Evolutionary conservation across 2,888 invertebrate genomes (phyloP).

Genomic region (Theretra japonica): DNA sequence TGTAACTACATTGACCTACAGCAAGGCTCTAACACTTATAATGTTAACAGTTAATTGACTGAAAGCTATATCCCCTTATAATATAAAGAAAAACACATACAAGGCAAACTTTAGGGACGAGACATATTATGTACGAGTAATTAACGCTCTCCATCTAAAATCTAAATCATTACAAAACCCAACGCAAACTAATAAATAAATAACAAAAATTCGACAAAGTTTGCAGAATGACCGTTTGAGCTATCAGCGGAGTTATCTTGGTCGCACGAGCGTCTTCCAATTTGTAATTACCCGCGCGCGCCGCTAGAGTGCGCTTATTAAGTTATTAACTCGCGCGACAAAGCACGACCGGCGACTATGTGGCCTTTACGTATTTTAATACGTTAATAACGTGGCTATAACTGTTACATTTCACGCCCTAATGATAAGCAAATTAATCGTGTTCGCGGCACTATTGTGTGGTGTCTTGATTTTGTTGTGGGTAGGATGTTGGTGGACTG

Average conservation of each 20-base stretch:
- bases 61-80: no score
- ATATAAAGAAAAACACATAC: no score
- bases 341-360: conserved; percentile 34
- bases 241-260: conserved; percentile 47
- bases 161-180: no score
- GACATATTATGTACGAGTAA: no score
- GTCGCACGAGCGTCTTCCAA: conserved; percentile 50
- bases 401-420: conserved; percentile 13
- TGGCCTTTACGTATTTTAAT: conserved; percentile 15
- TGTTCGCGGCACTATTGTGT: neutral
- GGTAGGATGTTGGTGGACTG: no score
- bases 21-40: no score
- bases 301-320: conserved; percentile 48
- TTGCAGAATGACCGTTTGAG: conserved; percentile 43
- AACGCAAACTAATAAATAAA: no score
- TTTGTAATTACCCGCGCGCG: conserved; percentile 58
- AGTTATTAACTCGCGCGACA: conserved; percentile 50
- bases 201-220: neutral
- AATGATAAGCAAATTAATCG: conserved; percentile 24
- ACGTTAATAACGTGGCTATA: conserved; percentile 22
- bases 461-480: neutral
- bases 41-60: no score
- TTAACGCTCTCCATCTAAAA: no score
- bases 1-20: no score
- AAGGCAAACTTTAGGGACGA: no score